These are phyloP conservation scores for Sebastes diaconus DNA, from an alignment of 2,797 vertebrate genomes.

Conservation along the genomic window DNA sequence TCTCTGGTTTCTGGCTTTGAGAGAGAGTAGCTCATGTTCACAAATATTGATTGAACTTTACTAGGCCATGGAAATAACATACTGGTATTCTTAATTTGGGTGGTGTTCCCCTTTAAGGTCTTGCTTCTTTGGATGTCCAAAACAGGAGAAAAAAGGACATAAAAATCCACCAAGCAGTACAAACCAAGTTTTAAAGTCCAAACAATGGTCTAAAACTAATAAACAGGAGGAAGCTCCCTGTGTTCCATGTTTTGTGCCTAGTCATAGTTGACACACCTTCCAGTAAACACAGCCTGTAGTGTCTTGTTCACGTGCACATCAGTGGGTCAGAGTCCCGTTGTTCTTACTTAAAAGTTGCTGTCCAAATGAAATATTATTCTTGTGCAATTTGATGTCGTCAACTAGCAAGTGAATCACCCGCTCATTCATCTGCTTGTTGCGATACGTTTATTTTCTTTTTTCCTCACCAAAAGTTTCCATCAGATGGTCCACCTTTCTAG, in stretches of 20 bases:
- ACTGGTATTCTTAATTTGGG: too few species aligned
- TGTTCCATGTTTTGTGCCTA: not conserved
- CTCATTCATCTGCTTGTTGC: not conserved
- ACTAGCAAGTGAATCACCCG: not conserved
- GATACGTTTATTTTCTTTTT: not conserved
- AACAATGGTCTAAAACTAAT: constrained; percentile 35
- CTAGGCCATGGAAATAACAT: too few species aligned
- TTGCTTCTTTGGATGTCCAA: constrained; percentile 32
- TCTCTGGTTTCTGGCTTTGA: too few species aligned
- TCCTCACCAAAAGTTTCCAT: constrained; percentile 17
- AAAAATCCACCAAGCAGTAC: constrained; percentile 1
- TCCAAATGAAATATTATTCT: not conserved
- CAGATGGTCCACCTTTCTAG: constrained; percentile 29
- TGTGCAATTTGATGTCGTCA: not conserved
- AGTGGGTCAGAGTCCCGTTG: not conserved
- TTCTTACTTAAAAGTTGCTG: not conserved
- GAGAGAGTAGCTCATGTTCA: too few species aligned
- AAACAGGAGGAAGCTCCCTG: not conserved
- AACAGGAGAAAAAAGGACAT: constrained; percentile 19
- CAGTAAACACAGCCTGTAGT: constrained; percentile 28
- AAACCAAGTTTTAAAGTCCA: constrained; percentile 41
- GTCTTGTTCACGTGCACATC: not conserved
- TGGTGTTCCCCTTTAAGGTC: not conserved
- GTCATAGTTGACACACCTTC: constrained; percentile 15
- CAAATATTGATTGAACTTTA: too few species aligned